A percentile compares a stretch with the other conserved stretches of the same genome.
Conservation (phyloP, 1,140 invertebrate species). For the Apis cerana region DNA sequence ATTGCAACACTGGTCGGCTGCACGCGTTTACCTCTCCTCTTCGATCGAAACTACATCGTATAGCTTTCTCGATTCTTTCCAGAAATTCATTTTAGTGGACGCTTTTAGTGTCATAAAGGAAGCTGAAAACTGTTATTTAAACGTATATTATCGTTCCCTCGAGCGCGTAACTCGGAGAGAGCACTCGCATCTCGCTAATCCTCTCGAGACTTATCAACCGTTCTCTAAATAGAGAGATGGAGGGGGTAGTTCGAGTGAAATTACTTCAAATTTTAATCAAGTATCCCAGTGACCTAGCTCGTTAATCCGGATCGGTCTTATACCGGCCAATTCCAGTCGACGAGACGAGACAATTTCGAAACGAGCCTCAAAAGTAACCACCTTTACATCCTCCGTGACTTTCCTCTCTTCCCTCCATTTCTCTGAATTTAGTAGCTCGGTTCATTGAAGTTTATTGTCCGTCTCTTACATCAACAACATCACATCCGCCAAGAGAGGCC, state of each 20-base stretch:
- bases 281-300: too few relatives aligned
- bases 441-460: constrained; percentile 35
- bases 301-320: not conserved
- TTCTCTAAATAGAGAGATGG: not conserved
- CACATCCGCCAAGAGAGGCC: not conserved
- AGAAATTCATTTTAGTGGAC: not conserved
- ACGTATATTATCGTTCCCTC: not conserved
- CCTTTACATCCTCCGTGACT: not conserved
- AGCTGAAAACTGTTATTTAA: not conserved
- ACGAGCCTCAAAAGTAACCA: not conserved
- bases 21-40: too few relatives aligned
- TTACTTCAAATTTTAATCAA: not conserved
- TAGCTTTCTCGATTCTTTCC: not conserved
- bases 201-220: not conserved
- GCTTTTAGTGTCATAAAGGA: not conserved
- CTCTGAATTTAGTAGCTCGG: constrained; percentile 10
- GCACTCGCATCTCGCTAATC: not conserved
- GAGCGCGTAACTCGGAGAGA: not conserved
- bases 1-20: not conserved
- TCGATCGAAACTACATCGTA: not conserved
- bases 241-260: not conserved
- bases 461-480: constrained; percentile 45
- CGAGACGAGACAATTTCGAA: not conserved
- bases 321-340: not conserved
- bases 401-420: not conserved